These are phyloP conservation scores for Teleopsis dalmanni DNA, from an alignment of 1,140 invertebrate genomes.

Conservation along the genomic window DNA sequence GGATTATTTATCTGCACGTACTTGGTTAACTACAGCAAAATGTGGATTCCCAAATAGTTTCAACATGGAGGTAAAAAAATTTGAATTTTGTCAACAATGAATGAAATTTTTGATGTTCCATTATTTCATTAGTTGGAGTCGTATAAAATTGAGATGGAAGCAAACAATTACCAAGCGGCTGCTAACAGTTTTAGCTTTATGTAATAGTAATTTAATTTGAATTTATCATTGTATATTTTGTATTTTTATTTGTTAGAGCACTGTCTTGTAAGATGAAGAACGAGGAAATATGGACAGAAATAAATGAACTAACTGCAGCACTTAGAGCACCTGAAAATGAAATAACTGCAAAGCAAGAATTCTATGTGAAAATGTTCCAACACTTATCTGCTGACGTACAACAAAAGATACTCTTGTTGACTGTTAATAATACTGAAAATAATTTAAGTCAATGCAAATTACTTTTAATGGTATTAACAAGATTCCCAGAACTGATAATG, in stretches of 20 bases:
- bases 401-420: slow-evolving; percentile 65
- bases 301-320: slow-evolving; percentile 67
- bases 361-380: slow-evolving; percentile 60
- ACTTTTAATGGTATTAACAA: slow-evolving; percentile 65
- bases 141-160: slow-evolving; percentile 71
- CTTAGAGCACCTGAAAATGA: slow-evolving; percentile 52
- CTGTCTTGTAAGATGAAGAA: slow-evolving; percentile 47
- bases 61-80: neutral
- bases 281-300: slow-evolving; percentile 66
- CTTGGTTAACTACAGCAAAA: no score
- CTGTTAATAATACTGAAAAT: slow-evolving; percentile 77
- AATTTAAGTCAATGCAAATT: slow-evolving; percentile 80
- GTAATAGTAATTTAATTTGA: slow-evolving; percentile 24
- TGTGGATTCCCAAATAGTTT: no score
- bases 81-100: neutral
- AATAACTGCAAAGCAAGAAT: slow-evolving; percentile 41
- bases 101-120: slow-evolving; percentile 11
- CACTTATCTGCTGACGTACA: slow-evolving; percentile 64
- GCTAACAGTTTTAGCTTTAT: slow-evolving; percentile 70
- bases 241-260: slow-evolving; percentile 26
- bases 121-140: slow-evolving; percentile 66
- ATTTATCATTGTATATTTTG: neutral
- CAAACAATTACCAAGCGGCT: slow-evolving; percentile 69
- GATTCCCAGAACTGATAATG: slow-evolving; percentile 70
- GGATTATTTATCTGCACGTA: no score